Evolutionary conservation across 2,113 vertebrate genomes (phyloP).

Genomic region (Panthera tigris): DNA sequence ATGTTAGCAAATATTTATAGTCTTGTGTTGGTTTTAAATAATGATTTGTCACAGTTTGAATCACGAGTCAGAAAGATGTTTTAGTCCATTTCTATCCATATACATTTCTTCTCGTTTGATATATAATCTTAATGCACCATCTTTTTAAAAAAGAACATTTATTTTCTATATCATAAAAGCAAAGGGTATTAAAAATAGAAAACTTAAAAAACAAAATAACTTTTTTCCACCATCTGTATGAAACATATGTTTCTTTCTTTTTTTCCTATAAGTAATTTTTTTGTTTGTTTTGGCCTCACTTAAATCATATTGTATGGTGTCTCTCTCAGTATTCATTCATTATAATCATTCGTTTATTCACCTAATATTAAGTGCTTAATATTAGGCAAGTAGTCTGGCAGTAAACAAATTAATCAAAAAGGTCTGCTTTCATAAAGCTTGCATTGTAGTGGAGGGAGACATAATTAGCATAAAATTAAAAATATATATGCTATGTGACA

Average conservation of each 20-base stretch:
- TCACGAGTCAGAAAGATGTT: constrained; percentile 13
- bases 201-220: background rate
- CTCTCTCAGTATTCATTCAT: constrained; percentile 15
- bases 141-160: background rate
- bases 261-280: background rate
- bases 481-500: background rate
- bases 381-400: background rate
- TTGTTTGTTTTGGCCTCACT: background rate
- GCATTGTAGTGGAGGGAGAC: background rate
- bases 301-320: constrained; percentile 18
- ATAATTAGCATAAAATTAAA: background rate
- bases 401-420: constrained; percentile 20
- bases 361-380: background rate
- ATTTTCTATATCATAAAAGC: background rate
- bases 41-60: constrained; percentile 24
- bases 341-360: constrained; percentile 8
- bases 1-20: constrained; percentile 39
- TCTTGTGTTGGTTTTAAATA: background rate
- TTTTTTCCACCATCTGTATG: background rate
- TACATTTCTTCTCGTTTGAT: constrained; percentile 19
- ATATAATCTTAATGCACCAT: background rate
- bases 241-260: background rate
- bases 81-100: background rate
- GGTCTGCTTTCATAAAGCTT: background rate
- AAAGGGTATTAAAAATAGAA: background rate